Evolutionary conservation across 2,113 vertebrate species (phyloP).

Genomic region (Aptenodytes patagonicus): DNA sequence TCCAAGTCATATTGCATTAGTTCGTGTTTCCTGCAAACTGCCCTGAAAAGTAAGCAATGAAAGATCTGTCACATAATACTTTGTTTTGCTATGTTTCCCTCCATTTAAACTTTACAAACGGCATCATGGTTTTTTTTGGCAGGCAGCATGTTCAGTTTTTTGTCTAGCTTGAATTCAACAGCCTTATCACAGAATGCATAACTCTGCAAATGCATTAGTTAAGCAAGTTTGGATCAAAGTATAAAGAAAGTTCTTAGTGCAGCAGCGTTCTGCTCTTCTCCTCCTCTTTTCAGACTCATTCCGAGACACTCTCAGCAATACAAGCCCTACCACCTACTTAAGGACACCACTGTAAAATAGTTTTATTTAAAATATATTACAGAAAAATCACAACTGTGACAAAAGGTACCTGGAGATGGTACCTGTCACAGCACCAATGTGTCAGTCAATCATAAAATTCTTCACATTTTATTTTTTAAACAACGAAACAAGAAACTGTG

Average conservation of each 20-base stretch:
- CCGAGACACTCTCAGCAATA: not conserved
- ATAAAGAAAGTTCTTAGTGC: not conserved
- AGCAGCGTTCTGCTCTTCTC: not conserved
- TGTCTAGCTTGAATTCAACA: not conserved
- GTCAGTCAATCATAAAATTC: not conserved
- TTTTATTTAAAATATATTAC: not conserved
- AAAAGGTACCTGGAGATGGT: not conserved
- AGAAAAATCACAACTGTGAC: not conserved
- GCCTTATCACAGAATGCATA: not conserved
- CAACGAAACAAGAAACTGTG: not conserved
- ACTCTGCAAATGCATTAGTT: not conserved
- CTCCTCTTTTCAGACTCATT: not conserved
- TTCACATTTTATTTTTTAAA: not conserved
- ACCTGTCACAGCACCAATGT: not conserved
- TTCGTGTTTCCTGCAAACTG: conserved; percentile 94
- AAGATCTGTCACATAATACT: not conserved
- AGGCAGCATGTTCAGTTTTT: not conserved
- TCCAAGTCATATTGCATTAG: conserved; percentile 93
- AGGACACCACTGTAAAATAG: not conserved
- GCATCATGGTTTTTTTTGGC: not conserved
- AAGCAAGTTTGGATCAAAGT: not conserved
- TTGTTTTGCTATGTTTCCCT: not conserved
- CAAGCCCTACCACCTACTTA: not conserved
- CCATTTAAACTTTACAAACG: not conserved
- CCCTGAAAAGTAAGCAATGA: conserved; percentile 72